Conservation (phyloP, 2,888 invertebrate genomes). For the Syrphus vitripennis region DNA sequence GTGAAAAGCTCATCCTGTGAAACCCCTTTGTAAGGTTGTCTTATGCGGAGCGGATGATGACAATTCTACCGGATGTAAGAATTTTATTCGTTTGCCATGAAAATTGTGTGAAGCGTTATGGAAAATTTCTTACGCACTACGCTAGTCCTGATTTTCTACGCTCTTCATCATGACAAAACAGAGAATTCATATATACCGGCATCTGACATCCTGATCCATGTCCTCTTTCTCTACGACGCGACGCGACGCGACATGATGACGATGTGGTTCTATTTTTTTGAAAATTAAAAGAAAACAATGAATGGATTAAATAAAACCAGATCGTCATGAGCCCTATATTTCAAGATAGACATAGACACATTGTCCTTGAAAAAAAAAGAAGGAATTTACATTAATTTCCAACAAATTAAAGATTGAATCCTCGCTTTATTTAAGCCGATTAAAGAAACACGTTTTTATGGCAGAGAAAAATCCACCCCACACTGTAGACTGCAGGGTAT, state of each 20-base stretch:
- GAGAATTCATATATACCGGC: neutral
- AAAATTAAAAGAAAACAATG: slow-evolving; percentile 57
- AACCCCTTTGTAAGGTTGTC: slow-evolving; percentile 28
- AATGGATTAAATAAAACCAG: slow-evolving; percentile 43
- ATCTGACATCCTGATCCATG: neutral
- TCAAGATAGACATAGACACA: neutral
- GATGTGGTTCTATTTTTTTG: neutral
- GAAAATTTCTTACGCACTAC: slow-evolving; percentile 35
- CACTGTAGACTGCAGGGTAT: slow-evolving; percentile 14
- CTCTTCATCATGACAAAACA: slow-evolving; percentile 27
- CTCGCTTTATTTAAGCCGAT: slow-evolving; percentile 54
- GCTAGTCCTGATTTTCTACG: slow-evolving; percentile 46
- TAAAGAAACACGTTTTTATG: slow-evolving; percentile 43
- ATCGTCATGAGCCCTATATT: slow-evolving; percentile 7
- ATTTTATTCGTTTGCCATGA: neutral
- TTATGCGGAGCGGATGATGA: neutral
- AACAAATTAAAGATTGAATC: slow-evolving; percentile 65
- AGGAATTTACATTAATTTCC: slow-evolving; percentile 66
- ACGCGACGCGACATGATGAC: no score
- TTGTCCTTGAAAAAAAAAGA: slow-evolving; percentile 26
- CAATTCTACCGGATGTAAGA: neutral
- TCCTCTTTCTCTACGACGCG: neutral
- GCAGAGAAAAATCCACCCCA: neutral
- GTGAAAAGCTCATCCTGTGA: slow-evolving; percentile 55
- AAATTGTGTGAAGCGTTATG: neutral